phyloP scores from a whole-genome alignment of 2,113 vertebrate species.

The Hemiscyllium ocellatum region DNA sequence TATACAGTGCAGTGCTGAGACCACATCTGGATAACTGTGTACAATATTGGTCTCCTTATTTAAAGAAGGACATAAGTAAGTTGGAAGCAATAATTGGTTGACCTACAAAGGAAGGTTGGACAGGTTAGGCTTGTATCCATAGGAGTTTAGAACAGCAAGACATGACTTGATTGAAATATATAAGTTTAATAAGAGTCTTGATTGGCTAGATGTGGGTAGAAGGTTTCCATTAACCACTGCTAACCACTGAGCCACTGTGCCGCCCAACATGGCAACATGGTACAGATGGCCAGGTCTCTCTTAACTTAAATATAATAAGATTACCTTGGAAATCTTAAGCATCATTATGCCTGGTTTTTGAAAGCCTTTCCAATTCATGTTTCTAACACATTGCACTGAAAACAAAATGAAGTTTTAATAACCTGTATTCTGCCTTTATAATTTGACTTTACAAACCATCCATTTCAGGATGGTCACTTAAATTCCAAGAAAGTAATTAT shows the following conservation, averaged over 20 bases:
- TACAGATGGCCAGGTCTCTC: background rate
- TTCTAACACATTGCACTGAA: background rate
- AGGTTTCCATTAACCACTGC: background rate
- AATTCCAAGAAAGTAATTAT: constrained; percentile 44
- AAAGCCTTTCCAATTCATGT: background rate
- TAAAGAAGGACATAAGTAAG: too few species aligned
- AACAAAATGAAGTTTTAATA: background rate
- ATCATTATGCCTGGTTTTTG: background rate
- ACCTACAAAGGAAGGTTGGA: too few species aligned
- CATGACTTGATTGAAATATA: too few species aligned
- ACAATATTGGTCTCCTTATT: too few species aligned
- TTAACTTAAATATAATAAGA: background rate
- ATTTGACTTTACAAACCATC: background rate
- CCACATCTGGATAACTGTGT: too few species aligned
- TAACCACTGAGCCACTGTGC: too few species aligned
- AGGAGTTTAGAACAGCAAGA: too few species aligned
- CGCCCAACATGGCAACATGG: background rate
- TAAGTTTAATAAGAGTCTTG: too few species aligned
- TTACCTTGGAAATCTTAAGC: background rate
- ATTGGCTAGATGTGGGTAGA: too few species aligned
- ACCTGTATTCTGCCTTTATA: background rate
- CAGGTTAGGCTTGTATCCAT: too few species aligned
- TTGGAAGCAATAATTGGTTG: too few species aligned
- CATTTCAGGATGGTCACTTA: constrained; percentile 13
- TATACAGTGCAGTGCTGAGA: too few species aligned